Conservation (phyloP, 35 echinoderm and acorn worm species). For the Acanthaster planci region DNA sequence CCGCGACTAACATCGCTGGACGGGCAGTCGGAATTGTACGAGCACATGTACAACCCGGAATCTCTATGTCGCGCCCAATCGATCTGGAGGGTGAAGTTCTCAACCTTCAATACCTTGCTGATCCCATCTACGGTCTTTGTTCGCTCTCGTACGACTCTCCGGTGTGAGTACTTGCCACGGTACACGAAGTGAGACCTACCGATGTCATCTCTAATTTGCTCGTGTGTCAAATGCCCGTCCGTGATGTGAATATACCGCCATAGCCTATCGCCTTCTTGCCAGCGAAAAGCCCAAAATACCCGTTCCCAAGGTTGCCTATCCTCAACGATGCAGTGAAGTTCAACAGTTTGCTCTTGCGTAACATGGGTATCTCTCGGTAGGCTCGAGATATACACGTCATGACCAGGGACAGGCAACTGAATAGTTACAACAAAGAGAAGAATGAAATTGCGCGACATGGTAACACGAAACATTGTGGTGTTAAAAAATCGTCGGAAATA, state of each 20-base stretch:
- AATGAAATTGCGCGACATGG: neutral
- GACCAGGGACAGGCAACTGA: neutral
- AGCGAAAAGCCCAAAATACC: neutral
- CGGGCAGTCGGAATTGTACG: neutral
- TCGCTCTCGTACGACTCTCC: neutral
- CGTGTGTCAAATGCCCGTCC: neutral
- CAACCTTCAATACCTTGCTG: neutral
- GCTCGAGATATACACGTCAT: neutral
- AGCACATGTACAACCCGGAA: conserved; percentile 7
- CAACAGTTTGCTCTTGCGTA: neutral
- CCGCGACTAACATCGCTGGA: neutral
- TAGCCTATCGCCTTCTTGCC: neutral
- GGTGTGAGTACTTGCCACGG: neutral
- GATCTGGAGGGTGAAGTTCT: neutral
- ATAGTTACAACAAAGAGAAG: neutral
- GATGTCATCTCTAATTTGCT: neutral
- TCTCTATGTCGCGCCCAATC: neutral
- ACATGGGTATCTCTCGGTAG: neutral
- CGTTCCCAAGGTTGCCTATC: neutral
- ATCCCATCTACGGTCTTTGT: neutral
- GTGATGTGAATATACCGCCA: conserved; percentile 1
- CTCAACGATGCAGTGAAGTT: neutral
- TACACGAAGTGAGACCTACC: neutral
- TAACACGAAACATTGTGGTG: too few relatives aligned
- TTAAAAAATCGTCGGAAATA: too few relatives aligned